Conservation (phyloP, 2,888 invertebrate genomes). For the Cybosia mesomella region DNA sequence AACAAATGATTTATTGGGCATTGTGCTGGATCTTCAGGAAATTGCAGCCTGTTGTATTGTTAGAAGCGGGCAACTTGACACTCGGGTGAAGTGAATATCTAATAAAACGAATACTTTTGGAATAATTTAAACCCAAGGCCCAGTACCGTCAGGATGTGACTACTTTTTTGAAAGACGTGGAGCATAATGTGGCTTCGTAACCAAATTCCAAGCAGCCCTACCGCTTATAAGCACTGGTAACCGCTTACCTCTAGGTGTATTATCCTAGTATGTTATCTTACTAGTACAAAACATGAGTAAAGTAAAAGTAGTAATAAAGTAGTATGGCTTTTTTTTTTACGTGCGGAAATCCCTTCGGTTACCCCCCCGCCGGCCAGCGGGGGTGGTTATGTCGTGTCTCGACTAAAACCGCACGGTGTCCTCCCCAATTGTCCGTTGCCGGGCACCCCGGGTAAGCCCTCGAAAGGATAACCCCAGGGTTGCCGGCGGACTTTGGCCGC, state of each 20-base stretch:
- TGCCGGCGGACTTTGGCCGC: too few relatives aligned
- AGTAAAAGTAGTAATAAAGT: too few relatives aligned
- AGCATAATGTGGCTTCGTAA: neutral
- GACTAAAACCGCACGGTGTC: too few relatives aligned
- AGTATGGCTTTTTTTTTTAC: too few relatives aligned
- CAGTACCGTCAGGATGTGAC: neutral
- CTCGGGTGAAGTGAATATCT: conserved; percentile 2
- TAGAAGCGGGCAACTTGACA: conserved; percentile 13
- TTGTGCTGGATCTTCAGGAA: conserved; percentile 53
- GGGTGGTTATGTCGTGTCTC: too few relatives aligned
- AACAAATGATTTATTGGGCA: conserved; percentile 57
- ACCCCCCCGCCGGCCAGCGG: too few relatives aligned
- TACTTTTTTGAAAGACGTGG: neutral
- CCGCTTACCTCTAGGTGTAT: neutral
- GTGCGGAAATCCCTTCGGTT: too few relatives aligned
- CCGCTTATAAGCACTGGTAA: neutral
- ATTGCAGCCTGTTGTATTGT: conserved; percentile 35
- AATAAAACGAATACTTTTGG: neutral
- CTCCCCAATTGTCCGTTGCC: too few relatives aligned
- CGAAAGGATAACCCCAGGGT: too few relatives aligned
- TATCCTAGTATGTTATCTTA: neutral
- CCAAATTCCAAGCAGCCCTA: neutral
- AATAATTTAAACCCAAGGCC: neutral
- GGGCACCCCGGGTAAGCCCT: too few relatives aligned
- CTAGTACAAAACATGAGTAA: too few relatives aligned